These are phyloP conservation scores for Tychaedon coryphoeus DNA, from an alignment of 2,113 vertebrate species.

Conservation along the genomic window DNA sequence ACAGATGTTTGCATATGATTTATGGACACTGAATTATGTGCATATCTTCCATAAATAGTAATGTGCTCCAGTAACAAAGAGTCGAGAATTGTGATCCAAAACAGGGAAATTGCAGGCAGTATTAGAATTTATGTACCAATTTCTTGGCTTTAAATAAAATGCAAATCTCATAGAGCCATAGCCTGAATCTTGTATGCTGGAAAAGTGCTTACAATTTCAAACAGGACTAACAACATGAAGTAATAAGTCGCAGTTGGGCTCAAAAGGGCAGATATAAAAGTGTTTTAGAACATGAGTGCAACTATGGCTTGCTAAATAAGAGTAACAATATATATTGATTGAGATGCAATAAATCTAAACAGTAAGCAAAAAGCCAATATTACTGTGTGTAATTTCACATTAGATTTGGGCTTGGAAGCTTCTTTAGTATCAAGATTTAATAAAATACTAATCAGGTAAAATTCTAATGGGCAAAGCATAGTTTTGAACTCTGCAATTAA, in stretches of 20 bases:
- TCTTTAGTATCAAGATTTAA: background rate
- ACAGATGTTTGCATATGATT: conserved; percentile 66
- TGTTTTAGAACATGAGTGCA: background rate
- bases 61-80: conserved; percentile 42
- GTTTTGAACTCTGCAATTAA: background rate
- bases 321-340: background rate
- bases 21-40: conserved; percentile 51
- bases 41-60: conserved; percentile 64
- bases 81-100: background rate
- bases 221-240: background rate
- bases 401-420: background rate
- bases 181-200: background rate
- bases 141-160: background rate
- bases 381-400: background rate
- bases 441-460: background rate
- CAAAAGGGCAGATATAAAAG: background rate
- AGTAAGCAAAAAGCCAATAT: background rate
- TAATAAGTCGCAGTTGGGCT: background rate
- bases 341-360: background rate
- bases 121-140: background rate
- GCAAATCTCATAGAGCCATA: background rate
- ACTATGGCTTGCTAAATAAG: background rate
- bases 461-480: background rate
- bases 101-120: background rate
- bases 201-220: background rate